Evolutionary conservation across 2,888 invertebrate species (phyloP).

Genomic region (Graphium colonna): DNA sequence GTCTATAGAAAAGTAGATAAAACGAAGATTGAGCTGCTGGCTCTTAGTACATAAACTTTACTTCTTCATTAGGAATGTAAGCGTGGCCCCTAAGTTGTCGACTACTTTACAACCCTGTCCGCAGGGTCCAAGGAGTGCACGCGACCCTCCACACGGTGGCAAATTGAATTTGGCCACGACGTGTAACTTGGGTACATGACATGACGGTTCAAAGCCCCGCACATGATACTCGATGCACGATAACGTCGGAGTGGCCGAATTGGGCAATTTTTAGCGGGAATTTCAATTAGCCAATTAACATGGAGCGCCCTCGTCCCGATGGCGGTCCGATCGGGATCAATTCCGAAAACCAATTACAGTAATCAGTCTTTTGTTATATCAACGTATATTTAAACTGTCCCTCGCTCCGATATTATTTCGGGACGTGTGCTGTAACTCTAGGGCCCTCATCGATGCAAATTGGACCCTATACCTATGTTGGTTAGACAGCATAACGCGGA

Average conservation of each 20-base stretch:
- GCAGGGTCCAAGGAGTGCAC: too few relatives aligned
- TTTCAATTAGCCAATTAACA: slow-evolving; percentile 14
- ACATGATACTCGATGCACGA: too few relatives aligned
- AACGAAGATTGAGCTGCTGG: too few relatives aligned
- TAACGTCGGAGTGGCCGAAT: background rate
- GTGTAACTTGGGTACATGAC: too few relatives aligned
- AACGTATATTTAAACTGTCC: slow-evolving; percentile 22
- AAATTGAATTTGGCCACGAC: too few relatives aligned
- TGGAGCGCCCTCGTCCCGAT: background rate
- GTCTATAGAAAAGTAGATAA: too few relatives aligned
- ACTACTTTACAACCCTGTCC: too few relatives aligned
- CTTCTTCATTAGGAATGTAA: too few relatives aligned
- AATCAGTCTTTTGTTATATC: slow-evolving; percentile 13
- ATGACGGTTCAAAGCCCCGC: too few relatives aligned
- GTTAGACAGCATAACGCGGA: background rate
- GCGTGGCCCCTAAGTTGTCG: too few relatives aligned
- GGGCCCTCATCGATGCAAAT: background rate
- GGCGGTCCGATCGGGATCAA: slow-evolving; percentile 34
- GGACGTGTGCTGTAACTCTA: slow-evolving; percentile 6
- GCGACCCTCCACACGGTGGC: too few relatives aligned
- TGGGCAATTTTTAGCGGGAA: slow-evolving; percentile 13
- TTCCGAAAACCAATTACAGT: slow-evolving; percentile 34
- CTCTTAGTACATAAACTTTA: too few relatives aligned
- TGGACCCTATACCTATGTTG: background rate
- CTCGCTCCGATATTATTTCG: slow-evolving; percentile 10